These are phyloP conservation scores for Panulirus ornatus DNA, from an alignment of 1,140 invertebrate species.

Conservation along the genomic window DNA sequence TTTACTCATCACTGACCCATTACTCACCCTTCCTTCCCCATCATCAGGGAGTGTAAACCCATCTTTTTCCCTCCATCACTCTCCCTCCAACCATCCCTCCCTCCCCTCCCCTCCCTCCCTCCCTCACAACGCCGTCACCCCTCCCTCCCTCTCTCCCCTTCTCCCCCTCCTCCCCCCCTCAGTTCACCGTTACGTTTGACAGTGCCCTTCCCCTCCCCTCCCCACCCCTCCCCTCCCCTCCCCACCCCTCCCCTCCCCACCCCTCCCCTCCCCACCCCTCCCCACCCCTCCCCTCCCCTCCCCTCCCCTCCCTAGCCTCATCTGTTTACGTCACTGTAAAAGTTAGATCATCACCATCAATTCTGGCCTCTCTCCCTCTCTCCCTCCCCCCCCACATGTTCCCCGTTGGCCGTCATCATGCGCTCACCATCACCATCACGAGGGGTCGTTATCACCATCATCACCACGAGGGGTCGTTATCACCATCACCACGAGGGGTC, in stretches of 20 bases:
- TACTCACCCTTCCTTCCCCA: no score
- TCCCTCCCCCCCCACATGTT: neutral
- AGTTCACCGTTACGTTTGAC: no score
- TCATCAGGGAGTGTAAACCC: no score
- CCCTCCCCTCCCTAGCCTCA: neutral
- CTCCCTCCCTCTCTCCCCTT: no score
- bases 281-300: neutral
- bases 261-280: neutral
- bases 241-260: neutral
- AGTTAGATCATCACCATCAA: neutral
- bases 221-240: neutral
- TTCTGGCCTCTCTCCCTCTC: neutral
- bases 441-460: neutral
- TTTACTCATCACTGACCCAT: no score
- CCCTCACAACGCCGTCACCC: no score
- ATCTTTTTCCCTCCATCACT: no score
- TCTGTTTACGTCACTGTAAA: slow-evolving; percentile 1
- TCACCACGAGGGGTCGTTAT: neutral
- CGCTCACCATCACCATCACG: neutral
- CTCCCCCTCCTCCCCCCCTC: no score
- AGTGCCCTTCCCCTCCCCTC: neutral
- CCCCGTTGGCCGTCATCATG: neutral
- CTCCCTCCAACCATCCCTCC: no score
- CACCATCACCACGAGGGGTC: neutral
- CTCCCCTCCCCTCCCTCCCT: no score